Conservation (phyloP, 1,140 invertebrate species). For the Hirudo medicinalis region DNA sequence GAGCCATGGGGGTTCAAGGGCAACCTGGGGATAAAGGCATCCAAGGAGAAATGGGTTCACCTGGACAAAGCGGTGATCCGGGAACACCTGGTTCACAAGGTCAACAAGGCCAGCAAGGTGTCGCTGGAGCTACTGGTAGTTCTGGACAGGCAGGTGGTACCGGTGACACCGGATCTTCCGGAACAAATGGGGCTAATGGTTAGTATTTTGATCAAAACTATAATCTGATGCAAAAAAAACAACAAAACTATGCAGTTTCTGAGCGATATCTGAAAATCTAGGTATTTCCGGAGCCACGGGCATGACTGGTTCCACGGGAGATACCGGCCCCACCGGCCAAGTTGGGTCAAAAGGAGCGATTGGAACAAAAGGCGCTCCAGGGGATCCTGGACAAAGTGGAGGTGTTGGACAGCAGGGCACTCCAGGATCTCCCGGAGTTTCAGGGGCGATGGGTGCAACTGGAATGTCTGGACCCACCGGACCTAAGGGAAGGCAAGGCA, state of each 20-base stretch:
- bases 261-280: not conserved
- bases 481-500: slow-evolving; percentile 34
- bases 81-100: slow-evolving; percentile 17
- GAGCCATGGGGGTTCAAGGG: not conserved
- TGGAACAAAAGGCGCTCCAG: slow-evolving; percentile 44
- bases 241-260: no score
- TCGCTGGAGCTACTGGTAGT: not conserved
- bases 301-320: slow-evolving; percentile 6
- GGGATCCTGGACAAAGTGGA: slow-evolving; percentile 63
- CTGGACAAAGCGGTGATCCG: slow-evolving; percentile 10
- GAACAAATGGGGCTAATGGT: not conserved
- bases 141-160: slow-evolving; percentile 8
- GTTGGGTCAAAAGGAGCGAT: slow-evolving; percentile 1
- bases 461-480: not conserved
- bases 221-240: no score
- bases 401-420: not conserved
- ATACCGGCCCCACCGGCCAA: not conserved
- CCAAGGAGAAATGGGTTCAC: slow-evolving; percentile 12
- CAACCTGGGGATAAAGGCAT: slow-evolving; percentile 3
- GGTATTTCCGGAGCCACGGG: slow-evolving; percentile 13
- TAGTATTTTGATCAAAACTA: no score
- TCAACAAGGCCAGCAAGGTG: slow-evolving; percentile 8
- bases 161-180: slow-evolving; percentile 61
- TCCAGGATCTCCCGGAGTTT: not conserved
- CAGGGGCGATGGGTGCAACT: not conserved